phyloP scores from a whole-genome alignment of 1,140 invertebrate species.

The Nasonia longicornis region DNA sequence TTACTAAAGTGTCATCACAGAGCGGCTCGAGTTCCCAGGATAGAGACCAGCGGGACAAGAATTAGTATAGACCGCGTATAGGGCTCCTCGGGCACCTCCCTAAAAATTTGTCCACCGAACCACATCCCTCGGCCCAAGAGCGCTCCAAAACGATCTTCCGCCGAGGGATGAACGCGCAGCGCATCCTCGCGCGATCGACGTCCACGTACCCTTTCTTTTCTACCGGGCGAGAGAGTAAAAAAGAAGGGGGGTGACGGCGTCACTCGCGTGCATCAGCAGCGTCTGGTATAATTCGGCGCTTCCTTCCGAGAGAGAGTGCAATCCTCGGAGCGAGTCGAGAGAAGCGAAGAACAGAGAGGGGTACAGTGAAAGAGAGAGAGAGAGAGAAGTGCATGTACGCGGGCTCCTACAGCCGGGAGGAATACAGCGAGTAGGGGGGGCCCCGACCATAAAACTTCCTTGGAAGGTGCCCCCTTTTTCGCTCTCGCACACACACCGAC shows the following conservation, averaged over 20 bases:
- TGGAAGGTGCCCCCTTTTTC: slow-evolving; percentile 21
- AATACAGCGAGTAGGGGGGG: slow-evolving; percentile 10
- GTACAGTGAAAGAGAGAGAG: slow-evolving; percentile 1
- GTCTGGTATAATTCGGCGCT: slow-evolving; percentile 24
- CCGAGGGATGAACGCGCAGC: not conserved
- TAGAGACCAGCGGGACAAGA: slow-evolving; percentile 28
- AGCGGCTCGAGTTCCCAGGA: slow-evolving; percentile 51
- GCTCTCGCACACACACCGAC: not conserved
- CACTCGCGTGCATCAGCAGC: not conserved
- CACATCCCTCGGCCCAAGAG: not conserved
- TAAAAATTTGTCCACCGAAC: not conserved
- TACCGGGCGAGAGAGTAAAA: not conserved
- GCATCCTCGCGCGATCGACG: not conserved
- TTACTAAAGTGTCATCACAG: slow-evolving; percentile 69
- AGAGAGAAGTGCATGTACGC: slow-evolving; percentile 19
- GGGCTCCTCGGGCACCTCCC: not conserved
- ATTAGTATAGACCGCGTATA: not conserved
- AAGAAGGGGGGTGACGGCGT: not conserved
- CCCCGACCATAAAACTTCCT: slow-evolving; percentile 33
- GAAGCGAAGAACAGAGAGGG: slow-evolving; percentile 4
- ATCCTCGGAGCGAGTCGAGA: slow-evolving; percentile 1
- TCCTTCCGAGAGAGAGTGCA: slow-evolving; percentile 18
- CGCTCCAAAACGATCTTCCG: not conserved
- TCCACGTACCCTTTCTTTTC: not conserved
- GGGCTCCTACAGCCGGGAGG: slow-evolving; percentile 10